phyloP scores from a whole-genome alignment of 2,888 invertebrate genomes.

The Drosophila multiciliata region DNA sequence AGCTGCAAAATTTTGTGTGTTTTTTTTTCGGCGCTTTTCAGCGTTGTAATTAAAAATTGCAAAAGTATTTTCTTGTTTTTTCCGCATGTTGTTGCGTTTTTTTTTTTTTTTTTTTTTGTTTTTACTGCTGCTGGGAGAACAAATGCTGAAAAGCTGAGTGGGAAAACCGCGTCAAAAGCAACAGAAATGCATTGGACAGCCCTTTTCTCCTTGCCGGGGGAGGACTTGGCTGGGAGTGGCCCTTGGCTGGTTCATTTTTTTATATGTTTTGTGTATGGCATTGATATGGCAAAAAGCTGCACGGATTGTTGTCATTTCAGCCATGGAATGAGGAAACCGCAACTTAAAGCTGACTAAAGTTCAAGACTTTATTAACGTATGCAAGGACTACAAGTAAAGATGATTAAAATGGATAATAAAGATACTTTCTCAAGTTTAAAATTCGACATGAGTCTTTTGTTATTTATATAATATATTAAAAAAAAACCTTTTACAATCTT shows the following conservation, averaged over 20 bases:
- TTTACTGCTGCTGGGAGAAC: slow-evolving; percentile 40
- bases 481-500: not conserved
- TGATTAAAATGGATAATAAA: not conserved
- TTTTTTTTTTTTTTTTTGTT: slow-evolving; percentile 32
- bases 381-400: too few relatives aligned
- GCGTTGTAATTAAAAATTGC: slow-evolving; percentile 79
- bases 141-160: slow-evolving; percentile 64
- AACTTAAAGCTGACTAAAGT: slow-evolving; percentile 36
- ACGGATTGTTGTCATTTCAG: slow-evolving; percentile 43
- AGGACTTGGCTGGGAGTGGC: slow-evolving; percentile 42
- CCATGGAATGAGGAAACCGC: slow-evolving; percentile 28
- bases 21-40: slow-evolving; percentile 76
- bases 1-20: slow-evolving; percentile 55
- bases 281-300: slow-evolving; percentile 68
- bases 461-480: slow-evolving; percentile 13
- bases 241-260: slow-evolving; percentile 18
- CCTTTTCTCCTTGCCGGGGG: slow-evolving; percentile 19
- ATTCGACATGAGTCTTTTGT: not conserved
- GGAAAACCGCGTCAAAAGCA: slow-evolving; percentile 79
- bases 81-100: slow-evolving; percentile 7
- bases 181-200: slow-evolving; percentile 72
- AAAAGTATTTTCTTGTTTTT: slow-evolving; percentile 60
- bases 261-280: slow-evolving; percentile 50
- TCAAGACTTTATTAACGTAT: slow-evolving; percentile 6
- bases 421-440: not conserved